A percentile compares a stretch with the other conserved stretches of the same genome.
phyloP scores from a whole-genome alignment of 2,113 vertebrate genomes.

The Cebidichthys violaceus region DNA sequence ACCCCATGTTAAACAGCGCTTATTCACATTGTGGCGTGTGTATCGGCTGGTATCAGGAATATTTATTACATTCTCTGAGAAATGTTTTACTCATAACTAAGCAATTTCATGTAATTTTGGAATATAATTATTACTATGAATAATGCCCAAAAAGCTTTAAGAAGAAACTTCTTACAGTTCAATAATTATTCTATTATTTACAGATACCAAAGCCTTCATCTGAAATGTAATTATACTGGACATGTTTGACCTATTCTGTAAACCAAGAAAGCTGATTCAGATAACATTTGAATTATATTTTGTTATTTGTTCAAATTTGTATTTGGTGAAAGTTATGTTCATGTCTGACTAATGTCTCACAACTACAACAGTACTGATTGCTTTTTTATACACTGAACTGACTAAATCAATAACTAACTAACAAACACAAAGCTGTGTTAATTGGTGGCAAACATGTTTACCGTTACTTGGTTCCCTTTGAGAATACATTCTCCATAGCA shows the following conservation, averaged over 20 bases:
- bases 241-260: not conserved
- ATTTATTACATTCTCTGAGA: no score
- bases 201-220: not conserved
- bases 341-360: not conserved
- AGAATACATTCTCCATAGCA: not conserved
- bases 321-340: not conserved
- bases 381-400: not conserved
- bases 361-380: not conserved
- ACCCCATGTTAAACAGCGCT: no score
- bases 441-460: slow-evolving; percentile 11
- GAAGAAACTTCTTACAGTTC: no score
- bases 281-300: not conserved
- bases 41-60: no score
- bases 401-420: not conserved
- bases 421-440: not conserved
- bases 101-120: not conserved
- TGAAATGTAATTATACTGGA: not conserved
- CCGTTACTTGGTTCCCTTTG: not conserved
- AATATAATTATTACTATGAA: not conserved
- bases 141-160: not conserved
- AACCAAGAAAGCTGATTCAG: not conserved
- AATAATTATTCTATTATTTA: not conserved
- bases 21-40: no score
- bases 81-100: no score
- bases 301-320: not conserved